Base-by-base conservation (phyloP, 2,113 vertebrate genomes). In the Stegastes partitus region DNA sequence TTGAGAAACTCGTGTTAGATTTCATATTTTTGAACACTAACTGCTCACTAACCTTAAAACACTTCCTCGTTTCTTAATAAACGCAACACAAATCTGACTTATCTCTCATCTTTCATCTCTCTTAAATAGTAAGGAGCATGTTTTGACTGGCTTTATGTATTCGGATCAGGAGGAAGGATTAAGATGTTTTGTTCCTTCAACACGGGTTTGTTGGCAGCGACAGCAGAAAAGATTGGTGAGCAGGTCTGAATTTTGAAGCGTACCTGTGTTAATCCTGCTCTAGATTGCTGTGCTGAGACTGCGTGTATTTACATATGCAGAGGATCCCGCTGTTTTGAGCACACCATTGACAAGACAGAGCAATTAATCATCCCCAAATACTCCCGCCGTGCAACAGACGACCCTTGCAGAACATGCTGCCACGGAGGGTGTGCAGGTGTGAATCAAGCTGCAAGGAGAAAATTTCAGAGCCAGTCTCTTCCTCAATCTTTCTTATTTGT, bases 321-420 rank as follows among this genome's bases (percentile, higher is more conserved):
- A 96, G 96, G 93, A 94, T 96, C 98, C 96, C 25, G 96, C 97
- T 93, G 97, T 95, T 96, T 93, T 73, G 82, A 90, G 94, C 94
- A 91, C 95, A 96, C 94, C 0, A 90, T 94, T 94, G 87, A 83
- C 93, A 89, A 94, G 97, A 97, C 97, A 97, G 94, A 93, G 95
- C 96, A 96, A 98, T 99, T 98, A 98, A 97, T 98, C 98, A 98
- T 94, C 87, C 91, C 93, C 94, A 96, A 94, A 95, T 94, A 90
- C 96, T 96, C 96, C 96, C 61, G 95, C 95, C 79, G 94, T 0
- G 96, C 88, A 72, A 87, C 69, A 95, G 88, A 95, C 91, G 90
- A 95, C 96, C 95, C 95, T 93, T 91, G 95, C 95, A 89, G 93
- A 93, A 90, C 93, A 89, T 81, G 78, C 92, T 81, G 94, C 96